phyloP scores from a whole-genome alignment of 2,113 vertebrate species.

The Phyllopteryx taeniolatus region DNA sequence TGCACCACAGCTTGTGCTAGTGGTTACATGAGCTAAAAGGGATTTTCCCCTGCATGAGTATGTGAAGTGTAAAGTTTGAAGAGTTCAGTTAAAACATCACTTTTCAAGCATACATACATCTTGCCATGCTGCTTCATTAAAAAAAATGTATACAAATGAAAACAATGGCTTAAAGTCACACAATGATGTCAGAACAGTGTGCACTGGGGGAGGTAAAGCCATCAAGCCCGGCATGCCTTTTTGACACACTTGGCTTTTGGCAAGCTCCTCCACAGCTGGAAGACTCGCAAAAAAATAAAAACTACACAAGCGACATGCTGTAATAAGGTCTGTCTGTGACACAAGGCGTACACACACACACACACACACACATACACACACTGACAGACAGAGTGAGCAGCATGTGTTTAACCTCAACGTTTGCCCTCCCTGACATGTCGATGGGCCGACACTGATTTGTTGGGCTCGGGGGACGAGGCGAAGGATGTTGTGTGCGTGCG shows the following conservation, averaged over 20 bases:
- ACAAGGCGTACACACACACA: constrained; percentile 35
- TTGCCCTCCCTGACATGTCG: constrained; percentile 66
- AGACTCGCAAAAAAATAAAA: constrained; percentile 29
- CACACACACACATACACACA: constrained; percentile 27
- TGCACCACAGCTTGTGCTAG: background rate
- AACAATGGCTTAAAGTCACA: constrained; percentile 3
- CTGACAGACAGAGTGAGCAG: constrained; percentile 29
- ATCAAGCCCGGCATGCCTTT: constrained; percentile 41
- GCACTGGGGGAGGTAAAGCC: constrained; percentile 30
- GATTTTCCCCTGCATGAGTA: constrained; percentile 14
- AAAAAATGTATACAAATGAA: constrained; percentile 9
- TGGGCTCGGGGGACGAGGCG: constrained; percentile 50
- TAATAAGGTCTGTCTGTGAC: constrained; percentile 59
- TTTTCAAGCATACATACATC: background rate
- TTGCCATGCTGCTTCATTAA: background rate
- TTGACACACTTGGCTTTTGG: constrained; percentile 50
- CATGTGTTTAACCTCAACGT: constrained; percentile 66
- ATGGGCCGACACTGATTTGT: constrained; percentile 69
- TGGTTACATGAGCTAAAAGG: background rate
- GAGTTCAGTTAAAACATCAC: background rate
- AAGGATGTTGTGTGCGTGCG: constrained; percentile 26
- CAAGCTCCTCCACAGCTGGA: constrained; percentile 53
- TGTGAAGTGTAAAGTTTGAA: constrained; percentile 26
- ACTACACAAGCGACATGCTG: constrained; percentile 44
- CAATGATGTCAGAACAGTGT: constrained; percentile 20